A percentile compares a stretch with the other conserved stretches of the same genome.
Conservation (phyloP, 2,113 vertebrate species). For the Athene noctua region DNA sequence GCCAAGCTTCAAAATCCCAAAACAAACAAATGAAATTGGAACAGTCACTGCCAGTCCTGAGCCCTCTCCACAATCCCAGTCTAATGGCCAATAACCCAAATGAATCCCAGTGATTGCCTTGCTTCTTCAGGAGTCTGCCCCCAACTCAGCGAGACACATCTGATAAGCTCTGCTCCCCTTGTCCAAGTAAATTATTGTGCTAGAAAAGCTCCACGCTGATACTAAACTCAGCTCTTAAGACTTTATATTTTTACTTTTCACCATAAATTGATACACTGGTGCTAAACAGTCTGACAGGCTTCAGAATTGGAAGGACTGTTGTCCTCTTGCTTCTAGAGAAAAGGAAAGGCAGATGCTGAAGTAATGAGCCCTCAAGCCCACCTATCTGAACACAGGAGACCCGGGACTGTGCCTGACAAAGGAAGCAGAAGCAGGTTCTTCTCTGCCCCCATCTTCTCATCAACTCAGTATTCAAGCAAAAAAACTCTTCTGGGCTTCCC, state of each 20-base stretch:
- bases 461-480: neutral
- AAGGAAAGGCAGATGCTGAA: neutral
- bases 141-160: rapidly evolving
- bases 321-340: neutral
- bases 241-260: neutral
- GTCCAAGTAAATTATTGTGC: neutral
- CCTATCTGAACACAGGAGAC: rapidly evolving
- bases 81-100: neutral
- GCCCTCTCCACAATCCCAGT: neutral
- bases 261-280: neutral
- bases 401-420: rapidly evolving
- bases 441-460: neutral
- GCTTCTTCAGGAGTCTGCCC: neutral
- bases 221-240: neutral
- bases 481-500: neutral
- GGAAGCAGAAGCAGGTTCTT: neutral
- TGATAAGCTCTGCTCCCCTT: neutral
- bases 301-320: neutral
- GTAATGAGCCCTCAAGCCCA: neutral
- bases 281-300: neutral
- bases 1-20: neutral
- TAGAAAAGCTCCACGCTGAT: neutral
- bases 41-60: neutral
- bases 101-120: neutral
- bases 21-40: neutral